Evolutionary conservation across 2,797 vertebrate species (phyloP).

Genomic region (Anabas testudineus): DNA sequence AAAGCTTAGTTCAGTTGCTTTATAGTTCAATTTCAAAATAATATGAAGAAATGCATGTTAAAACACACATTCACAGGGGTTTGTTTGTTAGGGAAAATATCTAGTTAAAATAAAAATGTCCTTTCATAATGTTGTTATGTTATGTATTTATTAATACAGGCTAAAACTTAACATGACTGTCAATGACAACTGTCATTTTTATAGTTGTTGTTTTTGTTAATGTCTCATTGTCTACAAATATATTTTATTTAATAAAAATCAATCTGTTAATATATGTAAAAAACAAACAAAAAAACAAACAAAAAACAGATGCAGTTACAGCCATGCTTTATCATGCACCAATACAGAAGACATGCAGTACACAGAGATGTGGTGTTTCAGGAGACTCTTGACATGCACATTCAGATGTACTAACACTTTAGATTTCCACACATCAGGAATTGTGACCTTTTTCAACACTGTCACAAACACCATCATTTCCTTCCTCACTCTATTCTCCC

Average conservation of each 20-base stretch:
- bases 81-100: background rate
- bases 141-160: no score
- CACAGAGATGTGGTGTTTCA: background rate
- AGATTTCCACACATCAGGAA: constrained; percentile 1
- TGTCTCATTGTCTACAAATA: background rate
- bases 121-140: background rate
- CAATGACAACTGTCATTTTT: no score
- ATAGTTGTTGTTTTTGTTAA: background rate
- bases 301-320: constrained; percentile 13
- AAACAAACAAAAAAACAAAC: background rate
- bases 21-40: background rate
- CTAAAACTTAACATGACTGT: no score
- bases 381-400: constrained; percentile 32
- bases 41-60: background rate
- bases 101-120: background rate
- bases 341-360: background rate
- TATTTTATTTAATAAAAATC: constrained; percentile 1
- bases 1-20: background rate
- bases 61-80: no score
- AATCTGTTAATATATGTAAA: background rate
- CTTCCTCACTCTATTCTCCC: no score
- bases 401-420: background rate
- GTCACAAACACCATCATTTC: background rate
- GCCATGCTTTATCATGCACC: constrained; percentile 57
- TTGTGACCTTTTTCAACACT: background rate